Evolutionary conservation across 2,888 invertebrate genomes (phyloP), one percentile per base, ranked within the genome.

Genomic region (Pyrrhia umbra): DNA sequence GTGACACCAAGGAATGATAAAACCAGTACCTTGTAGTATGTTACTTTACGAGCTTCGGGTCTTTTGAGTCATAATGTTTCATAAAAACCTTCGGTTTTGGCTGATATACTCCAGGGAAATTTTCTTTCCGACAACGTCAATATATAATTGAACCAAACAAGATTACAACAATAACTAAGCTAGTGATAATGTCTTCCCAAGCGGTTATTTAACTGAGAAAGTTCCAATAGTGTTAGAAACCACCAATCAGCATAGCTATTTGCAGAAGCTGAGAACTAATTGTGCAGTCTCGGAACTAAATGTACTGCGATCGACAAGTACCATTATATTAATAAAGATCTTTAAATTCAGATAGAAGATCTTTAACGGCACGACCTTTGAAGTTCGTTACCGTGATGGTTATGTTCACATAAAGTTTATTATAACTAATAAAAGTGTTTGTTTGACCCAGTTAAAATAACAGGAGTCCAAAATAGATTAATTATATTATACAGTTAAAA

Each of bases 11-110:
- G 75, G 75, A 65, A 69, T 72, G 81, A 69, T 84, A 84, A 86
- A 81, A 87, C 82, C 79, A 16, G 73, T 77, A 23, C 62, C 83
- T 69, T 86, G 86, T 88, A 70, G 47, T 59, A 62, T 42, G 68
- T n/a, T 72, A 64, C 40, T 81, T 84, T 82, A 83, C 72, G 83
- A 74, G 30, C 60, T 6, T 9, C 1, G 50, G 16, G 54, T 9
- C 25, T 49, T 20, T 37, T 43, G 15, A n/a, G 18, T 42, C n/a
- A 25, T 64, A 63, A 54, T 46, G 42, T 66, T 52, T 10, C 18
- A 58, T 65, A 60, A 40, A 57, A 54, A 42, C 21, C 6, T 16
- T 13, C 1, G 13, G 18, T 4, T 23, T n/a, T 4, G n/a, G 5
- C 2, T 9, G n/a, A 16, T 9, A 1, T 23, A 30, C 30, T 23